Conservation (phyloP, 2,888 invertebrate species). For the Papilio demoleus region DNA sequence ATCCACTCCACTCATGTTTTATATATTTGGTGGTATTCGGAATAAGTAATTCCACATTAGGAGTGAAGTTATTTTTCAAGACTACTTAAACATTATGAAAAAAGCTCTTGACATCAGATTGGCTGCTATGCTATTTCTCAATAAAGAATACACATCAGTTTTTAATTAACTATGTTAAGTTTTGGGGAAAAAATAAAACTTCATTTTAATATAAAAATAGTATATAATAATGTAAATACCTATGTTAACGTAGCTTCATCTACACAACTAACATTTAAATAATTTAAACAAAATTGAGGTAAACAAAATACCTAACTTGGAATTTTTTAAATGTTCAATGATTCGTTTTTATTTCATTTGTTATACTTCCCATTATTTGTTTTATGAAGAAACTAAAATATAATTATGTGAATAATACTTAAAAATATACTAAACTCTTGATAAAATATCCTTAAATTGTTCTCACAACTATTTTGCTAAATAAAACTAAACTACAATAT, state of each 20-base stretch:
- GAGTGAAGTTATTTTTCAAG: too few relatives aligned
- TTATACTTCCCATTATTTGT: neutral
- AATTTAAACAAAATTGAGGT: neutral
- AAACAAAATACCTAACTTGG: neutral
- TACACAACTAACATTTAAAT: slow-evolving; percentile 9
- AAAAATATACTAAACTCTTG: neutral
- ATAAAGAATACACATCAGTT: too few relatives aligned
- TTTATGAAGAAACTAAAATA: too few relatives aligned
- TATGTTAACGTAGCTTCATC: slow-evolving; percentile 5
- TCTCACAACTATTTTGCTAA: neutral
- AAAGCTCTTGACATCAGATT: too few relatives aligned
- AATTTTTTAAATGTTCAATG: neutral
- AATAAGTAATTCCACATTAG: too few relatives aligned
- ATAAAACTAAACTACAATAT: neutral
- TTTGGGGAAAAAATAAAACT: slow-evolving; percentile 34
- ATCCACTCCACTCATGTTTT: too few relatives aligned
- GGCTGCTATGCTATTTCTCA: too few relatives aligned
- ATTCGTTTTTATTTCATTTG: neutral
- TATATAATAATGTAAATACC: slow-evolving; percentile 32
- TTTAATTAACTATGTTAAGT: too few relatives aligned
- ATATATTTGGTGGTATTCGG: too few relatives aligned
- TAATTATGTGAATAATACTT: slow-evolving; percentile 9
- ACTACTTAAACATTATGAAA: too few relatives aligned
- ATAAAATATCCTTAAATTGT: slow-evolving; percentile 8
- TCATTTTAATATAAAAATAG: slow-evolving; percentile 36